Evolutionary conservation across 2,888 invertebrate species (phyloP), one percentile per base, ranked within the genome.

Genomic region (Xanthostigma xanthostigma): DNA sequence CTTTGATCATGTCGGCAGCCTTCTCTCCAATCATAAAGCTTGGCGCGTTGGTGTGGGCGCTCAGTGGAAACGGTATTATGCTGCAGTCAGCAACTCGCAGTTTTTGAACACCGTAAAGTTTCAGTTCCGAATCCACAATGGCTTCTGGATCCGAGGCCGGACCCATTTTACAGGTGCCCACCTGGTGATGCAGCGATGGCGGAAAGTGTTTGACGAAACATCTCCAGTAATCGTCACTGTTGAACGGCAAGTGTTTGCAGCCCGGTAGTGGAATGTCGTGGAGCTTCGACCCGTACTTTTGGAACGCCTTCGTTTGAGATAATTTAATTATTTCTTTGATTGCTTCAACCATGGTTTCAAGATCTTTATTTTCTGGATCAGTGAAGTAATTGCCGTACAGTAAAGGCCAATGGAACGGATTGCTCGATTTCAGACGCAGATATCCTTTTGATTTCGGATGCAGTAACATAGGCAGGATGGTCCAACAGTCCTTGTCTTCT

Each of bases 11-110:
- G 59, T 79, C 81, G 0, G 81, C 73, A 3, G 74, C 81, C 56
- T 81, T 84, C 64, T 85, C 84, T 0, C 78, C 84, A 35, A 83
- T 75, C 82, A 83, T 82, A 39, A 81, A 75, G 1, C 79, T 76
- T 4, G 79, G 77, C 1, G 79, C 81, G 47, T 76, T 76, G 0
- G 81, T 81, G 61, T 84, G 81, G 0, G 78, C 75, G 9, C 76
- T 76, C 41, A 78, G 72, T 8, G 81, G 72, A 45, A 71, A 67
- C 1, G 84, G 83, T 61, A 84, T 79, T 14, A 84, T 69, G 51
- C 81, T 79, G 33, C 79, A 78, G 58, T 84, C 84, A 5, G 75
- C 78, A 1, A 84, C 80, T 50, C 84, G 66, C 33, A 84, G 62
- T 48, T 74, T 74, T 13, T 65, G 60, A 6, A 83, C 63, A 1